phyloP scores from a whole-genome alignment of 2,797 vertebrate genomes.

The Fundulus diaphanus region DNA sequence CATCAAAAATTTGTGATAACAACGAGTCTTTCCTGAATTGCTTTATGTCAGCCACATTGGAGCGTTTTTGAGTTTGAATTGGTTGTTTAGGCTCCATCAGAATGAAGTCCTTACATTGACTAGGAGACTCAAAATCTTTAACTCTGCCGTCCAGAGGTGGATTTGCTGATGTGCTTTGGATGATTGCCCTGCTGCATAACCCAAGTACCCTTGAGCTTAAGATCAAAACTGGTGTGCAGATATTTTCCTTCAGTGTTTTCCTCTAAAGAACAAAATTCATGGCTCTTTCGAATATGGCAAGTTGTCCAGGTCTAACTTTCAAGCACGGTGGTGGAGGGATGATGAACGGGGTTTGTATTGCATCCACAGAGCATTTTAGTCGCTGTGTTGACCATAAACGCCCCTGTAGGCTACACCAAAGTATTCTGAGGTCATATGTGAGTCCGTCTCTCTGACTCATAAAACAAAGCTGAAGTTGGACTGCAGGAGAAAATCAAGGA shows the following conservation, averaged over 20 bases:
- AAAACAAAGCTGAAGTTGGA: background rate
- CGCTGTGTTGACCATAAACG: too few species aligned
- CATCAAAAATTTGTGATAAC: too few species aligned
- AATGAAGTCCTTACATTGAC: background rate
- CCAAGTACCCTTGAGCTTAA: background rate
- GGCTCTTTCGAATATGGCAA: background rate
- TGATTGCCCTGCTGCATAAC: background rate
- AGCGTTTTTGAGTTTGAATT: background rate
- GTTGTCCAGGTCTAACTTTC: background rate
- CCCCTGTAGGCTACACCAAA: too few species aligned
- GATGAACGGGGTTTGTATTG: background rate
- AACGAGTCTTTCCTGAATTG: background rate
- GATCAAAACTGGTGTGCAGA: background rate
- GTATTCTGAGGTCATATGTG: too few species aligned
- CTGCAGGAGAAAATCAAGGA: background rate
- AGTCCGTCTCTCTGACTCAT: background rate
- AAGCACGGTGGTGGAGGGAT: background rate
- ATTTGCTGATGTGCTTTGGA: background rate
- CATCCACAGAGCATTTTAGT: background rate
- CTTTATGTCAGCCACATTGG: background rate
- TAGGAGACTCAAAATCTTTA: background rate
- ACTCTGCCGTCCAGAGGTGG: background rate
- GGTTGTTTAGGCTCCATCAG: background rate
- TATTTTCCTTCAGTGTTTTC: background rate
- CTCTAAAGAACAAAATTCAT: background rate